These are phyloP conservation scores for Gryllus bimaculatus DNA, from an alignment of 1,140 invertebrate species.

Conservation along the genomic window DNA sequence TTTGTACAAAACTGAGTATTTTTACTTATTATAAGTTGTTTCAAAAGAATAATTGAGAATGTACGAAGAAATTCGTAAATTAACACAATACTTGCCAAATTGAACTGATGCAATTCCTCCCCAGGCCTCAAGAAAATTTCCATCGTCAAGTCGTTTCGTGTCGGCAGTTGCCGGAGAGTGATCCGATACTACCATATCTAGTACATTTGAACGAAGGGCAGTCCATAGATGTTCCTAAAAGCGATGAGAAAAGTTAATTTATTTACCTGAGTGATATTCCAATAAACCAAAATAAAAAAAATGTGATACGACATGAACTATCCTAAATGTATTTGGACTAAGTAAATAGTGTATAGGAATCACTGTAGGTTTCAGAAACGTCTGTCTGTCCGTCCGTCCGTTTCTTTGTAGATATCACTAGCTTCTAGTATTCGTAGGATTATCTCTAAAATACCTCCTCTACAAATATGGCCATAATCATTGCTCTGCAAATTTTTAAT, in stretches of 20 bases:
- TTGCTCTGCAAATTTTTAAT: no score
- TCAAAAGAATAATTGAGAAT: not conserved
- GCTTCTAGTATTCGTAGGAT: no score
- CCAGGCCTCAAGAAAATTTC: conserved; percentile 58
- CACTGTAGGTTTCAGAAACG: no score
- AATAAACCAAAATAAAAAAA: not conserved
- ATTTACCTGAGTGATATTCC: not conserved
- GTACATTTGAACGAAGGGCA: conserved; percentile 41
- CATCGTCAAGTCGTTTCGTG: conserved; percentile 42
- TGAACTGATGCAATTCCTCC: conserved; percentile 64
- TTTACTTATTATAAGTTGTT: no score
- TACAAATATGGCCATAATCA: no score
- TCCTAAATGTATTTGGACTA: no score
- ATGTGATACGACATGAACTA: no score
- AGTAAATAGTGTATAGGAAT: no score
- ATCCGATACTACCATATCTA: conserved; percentile 61
- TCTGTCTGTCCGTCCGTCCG: no score
- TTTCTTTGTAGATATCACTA: no score
- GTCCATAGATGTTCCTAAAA: conserved; percentile 51
- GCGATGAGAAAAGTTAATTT: conserved; percentile 17
- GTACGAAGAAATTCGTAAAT: no score
- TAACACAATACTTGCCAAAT: conserved; percentile 40
- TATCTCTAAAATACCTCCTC: no score
- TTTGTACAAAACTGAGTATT: not conserved
- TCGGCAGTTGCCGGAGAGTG: conserved; percentile 62